Conservation (phyloP, 1,140 invertebrate genomes). For the Hydropsyche tenuis region DNA sequence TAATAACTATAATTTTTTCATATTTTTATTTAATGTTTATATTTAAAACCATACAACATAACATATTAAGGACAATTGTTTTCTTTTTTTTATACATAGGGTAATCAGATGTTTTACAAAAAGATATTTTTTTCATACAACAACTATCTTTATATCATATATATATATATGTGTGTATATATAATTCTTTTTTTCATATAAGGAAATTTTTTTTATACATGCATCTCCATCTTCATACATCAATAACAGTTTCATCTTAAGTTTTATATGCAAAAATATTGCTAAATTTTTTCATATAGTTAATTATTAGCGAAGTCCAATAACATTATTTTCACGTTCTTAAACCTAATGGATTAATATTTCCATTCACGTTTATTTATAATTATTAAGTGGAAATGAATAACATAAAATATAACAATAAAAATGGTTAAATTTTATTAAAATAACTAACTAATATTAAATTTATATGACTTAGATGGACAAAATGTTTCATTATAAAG, state of each 20-base stretch:
- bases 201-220: slow-evolving; percentile 48
- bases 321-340: slow-evolving; percentile 45
- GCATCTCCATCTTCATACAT: slow-evolving; percentile 28
- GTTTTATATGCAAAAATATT: slow-evolving; percentile 51
- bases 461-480: slow-evolving; percentile 33
- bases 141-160: slow-evolving; percentile 43
- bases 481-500: slow-evolving; percentile 20
- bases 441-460: slow-evolving; percentile 20
- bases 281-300: slow-evolving; percentile 48
- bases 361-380: slow-evolving; percentile 3
- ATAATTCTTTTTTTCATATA: slow-evolving; percentile 40
- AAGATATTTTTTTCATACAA: slow-evolving; percentile 43
- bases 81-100: slow-evolving; percentile 41
- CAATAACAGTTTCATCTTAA: slow-evolving; percentile 42
- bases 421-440: slow-evolving; percentile 22
- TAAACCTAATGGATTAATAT: slow-evolving; percentile 27
- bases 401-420: slow-evolving; percentile 16
- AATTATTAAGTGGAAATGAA: slow-evolving; percentile 29
- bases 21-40: slow-evolving; percentile 29
- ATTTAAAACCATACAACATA: slow-evolving; percentile 49
- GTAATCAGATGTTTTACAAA: slow-evolving; percentile 45
- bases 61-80: slow-evolving; percentile 33
- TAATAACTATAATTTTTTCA: slow-evolving; percentile 47
- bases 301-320: slow-evolving; percentile 41
- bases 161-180: slow-evolving; percentile 23